A percentile compares a stretch with the other conserved stretches of the same genome.
Conservation (phyloP, 2,113 vertebrate genomes). For the Tamias sibiricus region DNA sequence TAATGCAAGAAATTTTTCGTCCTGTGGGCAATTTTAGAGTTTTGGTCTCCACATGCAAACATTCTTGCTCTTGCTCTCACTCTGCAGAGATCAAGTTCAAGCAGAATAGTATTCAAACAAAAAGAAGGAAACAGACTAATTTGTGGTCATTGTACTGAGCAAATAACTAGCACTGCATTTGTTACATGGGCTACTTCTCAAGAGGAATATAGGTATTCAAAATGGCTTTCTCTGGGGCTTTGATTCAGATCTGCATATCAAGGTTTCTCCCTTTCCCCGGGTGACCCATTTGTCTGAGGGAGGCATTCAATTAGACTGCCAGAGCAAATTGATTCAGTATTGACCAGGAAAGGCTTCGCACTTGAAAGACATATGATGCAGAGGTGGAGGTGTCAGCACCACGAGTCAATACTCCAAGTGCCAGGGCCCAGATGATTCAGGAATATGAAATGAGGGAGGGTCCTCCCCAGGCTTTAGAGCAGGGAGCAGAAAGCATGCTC, state of each 20-base stretch:
- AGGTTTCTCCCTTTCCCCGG: conserved; percentile 67
- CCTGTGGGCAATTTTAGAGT: background rate
- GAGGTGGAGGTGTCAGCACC: conserved; percentile 20
- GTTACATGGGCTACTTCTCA: background rate
- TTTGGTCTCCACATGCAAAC: background rate
- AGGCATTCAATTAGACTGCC: conserved; percentile 79
- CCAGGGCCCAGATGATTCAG: background rate
- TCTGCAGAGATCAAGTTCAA: conserved; percentile 23
- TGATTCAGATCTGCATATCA: conserved; percentile 72
- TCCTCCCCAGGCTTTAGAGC: background rate
- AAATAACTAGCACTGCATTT: conserved; percentile 1
- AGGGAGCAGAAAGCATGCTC: background rate
- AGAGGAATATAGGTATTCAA: conserved; percentile 43
- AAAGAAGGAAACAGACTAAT: conserved; percentile 48
- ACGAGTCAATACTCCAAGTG: conserved; percentile 44
- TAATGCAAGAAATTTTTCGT: conserved; percentile 9
- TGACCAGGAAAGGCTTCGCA: conserved; percentile 69
- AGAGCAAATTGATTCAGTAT: conserved; percentile 73
- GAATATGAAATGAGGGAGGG: conserved; percentile 26
- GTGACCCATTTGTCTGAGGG: conserved; percentile 78
- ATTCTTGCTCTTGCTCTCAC: background rate
- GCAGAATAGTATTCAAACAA: background rate
- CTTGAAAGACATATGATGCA: conserved; percentile 65
- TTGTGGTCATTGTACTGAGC: conserved; percentile 10
- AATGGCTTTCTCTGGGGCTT: conserved; percentile 53